phyloP scores from a whole-genome alignment of 2,888 invertebrate species.

The Tineola bisselliella region DNA sequence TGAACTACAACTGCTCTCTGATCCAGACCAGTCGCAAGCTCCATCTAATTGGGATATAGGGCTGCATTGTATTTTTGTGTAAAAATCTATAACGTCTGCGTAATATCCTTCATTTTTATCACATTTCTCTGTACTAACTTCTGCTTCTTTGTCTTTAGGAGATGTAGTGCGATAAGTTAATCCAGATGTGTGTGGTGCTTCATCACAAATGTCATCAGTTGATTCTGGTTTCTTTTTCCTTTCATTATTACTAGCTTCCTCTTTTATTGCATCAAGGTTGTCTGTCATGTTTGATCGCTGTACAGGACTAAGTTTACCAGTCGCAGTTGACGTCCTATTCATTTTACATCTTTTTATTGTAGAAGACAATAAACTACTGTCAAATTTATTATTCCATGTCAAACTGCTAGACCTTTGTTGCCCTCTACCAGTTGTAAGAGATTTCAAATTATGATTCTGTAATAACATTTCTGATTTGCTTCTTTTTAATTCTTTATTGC shows the following conservation, averaged over 20 bases:
- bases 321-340: slow-evolving; percentile 50
- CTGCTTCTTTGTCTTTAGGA: slow-evolving; percentile 48
- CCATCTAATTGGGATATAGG: slow-evolving; percentile 77
- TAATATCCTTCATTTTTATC: slow-evolving; percentile 56
- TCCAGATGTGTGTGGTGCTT: slow-evolving; percentile 53
- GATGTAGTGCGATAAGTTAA: slow-evolving; percentile 49
- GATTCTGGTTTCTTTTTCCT: slow-evolving; percentile 45
- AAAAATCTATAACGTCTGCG: slow-evolving; percentile 62
- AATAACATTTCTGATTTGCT: slow-evolving; percentile 73
- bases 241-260: slow-evolving; percentile 27
- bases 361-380: slow-evolving; percentile 66
- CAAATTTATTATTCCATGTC: slow-evolving; percentile 76
- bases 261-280: slow-evolving; percentile 46
- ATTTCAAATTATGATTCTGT: slow-evolving; percentile 57
- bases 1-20: slow-evolving; percentile 58
- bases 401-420: slow-evolving; percentile 75
- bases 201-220: slow-evolving; percentile 38
- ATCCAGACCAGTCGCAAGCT: slow-evolving; percentile 73
- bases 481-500: slow-evolving; percentile 68
- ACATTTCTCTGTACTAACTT: slow-evolving; percentile 34
- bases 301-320: slow-evolving; percentile 52
- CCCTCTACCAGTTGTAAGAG: slow-evolving; percentile 59
- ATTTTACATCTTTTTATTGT: slow-evolving; percentile 77
- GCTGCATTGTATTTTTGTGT: slow-evolving; percentile 63
- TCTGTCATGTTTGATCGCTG: slow-evolving; percentile 40